Evolutionary conservation across 2,797 vertebrate species (phyloP).

Genomic region (Parauchenoglanis punctatus): DNA sequence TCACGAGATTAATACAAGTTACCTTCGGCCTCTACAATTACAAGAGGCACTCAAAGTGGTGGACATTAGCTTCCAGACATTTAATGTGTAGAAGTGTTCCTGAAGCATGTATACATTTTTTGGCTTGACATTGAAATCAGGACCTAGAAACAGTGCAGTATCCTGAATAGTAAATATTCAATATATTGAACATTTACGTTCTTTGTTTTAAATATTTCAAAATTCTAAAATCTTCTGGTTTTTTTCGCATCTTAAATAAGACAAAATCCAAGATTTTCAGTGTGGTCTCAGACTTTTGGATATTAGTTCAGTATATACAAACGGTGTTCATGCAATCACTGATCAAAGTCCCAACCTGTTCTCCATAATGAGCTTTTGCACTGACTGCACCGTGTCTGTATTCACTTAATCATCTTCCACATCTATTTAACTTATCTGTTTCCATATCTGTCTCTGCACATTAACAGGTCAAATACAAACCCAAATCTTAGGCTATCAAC

Average conservation of each 20-base stretch:
- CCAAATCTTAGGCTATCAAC: background rate
- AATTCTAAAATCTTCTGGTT: background rate
- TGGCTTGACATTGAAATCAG: background rate
- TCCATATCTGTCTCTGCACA: background rate
- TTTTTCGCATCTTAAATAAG: background rate
- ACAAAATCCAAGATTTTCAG: background rate
- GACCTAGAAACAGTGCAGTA: background rate
- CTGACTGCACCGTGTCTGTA: background rate
- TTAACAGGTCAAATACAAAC: background rate
- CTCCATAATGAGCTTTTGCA: background rate
- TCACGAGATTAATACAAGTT: no score
- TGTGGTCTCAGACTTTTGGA: background rate
- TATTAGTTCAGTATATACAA: background rate
- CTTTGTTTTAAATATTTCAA: no score
- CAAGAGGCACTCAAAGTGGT: no score
- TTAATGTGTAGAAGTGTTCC: no score
- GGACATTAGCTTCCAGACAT: no score
- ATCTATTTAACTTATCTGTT: background rate
- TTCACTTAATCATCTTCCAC: background rate
- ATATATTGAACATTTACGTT: background rate
- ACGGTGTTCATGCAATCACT: background rate
- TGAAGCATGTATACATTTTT: no score
- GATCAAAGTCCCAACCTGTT: background rate
- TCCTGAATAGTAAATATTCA: background rate
- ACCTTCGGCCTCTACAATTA: no score